A percentile compares a stretch with the other conserved stretches of the same genome.
Conservation (phyloP, 1,140 invertebrate species). For the Hirudo medicinalis region DNA sequence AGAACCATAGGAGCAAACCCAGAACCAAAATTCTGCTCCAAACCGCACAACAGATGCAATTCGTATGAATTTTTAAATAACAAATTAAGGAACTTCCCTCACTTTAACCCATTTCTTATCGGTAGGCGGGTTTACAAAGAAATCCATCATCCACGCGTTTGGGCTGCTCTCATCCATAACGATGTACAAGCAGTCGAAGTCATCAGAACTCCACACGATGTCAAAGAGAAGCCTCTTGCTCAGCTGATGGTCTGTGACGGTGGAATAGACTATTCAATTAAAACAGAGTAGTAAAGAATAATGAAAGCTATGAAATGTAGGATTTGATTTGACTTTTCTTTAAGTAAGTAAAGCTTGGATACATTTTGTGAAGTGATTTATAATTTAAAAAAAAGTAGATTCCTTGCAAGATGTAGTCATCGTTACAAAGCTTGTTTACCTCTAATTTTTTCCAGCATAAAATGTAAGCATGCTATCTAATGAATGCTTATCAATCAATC, state of each 20-base stretch:
- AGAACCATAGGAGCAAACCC: not conserved
- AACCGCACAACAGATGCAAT: not conserved
- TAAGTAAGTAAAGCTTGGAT: too few relatives aligned
- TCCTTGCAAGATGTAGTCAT: too few relatives aligned
- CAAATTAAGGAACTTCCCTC: not conserved
- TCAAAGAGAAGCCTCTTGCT: slow-evolving; percentile 16
- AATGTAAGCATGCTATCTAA: too few relatives aligned
- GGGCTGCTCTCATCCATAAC: slow-evolving; percentile 6
- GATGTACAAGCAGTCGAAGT: slow-evolving; percentile 21
- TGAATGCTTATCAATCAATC: too few relatives aligned
- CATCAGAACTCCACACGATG: slow-evolving; percentile 18
- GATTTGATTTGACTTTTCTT: too few relatives aligned
- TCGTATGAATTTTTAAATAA: not conserved
- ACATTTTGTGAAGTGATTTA: too few relatives aligned
- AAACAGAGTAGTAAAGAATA: too few relatives aligned
- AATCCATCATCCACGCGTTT: slow-evolving; percentile 17
- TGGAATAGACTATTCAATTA: not conserved
- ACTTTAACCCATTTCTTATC: slow-evolving; percentile 19
- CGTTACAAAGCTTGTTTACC: too few relatives aligned
- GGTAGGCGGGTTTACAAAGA: slow-evolving; percentile 19
- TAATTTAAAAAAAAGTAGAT: too few relatives aligned
- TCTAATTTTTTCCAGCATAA: too few relatives aligned
- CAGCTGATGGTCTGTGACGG: slow-evolving; percentile 17
- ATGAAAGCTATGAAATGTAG: too few relatives aligned
- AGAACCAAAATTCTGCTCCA: not conserved